A percentile compares a stretch with the other conserved stretches of the same genome.
These are phyloP conservation scores for Chaenodraco wilsoni DNA, from an alignment of 2,797 vertebrate genomes.

Conservation along the genomic window DNA sequence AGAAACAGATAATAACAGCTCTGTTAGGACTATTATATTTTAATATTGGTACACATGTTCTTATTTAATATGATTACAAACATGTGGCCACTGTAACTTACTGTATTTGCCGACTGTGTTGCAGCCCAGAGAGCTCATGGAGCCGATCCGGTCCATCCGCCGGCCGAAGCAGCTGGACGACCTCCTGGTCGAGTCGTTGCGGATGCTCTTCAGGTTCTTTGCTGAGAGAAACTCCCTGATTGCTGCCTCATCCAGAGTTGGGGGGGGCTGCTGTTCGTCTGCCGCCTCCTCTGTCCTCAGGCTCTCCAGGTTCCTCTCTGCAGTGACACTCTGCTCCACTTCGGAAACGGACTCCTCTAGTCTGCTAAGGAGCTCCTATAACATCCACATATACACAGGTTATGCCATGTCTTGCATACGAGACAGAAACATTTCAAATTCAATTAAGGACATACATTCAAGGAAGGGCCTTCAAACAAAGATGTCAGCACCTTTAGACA, in stretches of 20 bases:
- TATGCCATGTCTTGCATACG: neutral
- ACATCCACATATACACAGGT: slow-evolving; percentile 4
- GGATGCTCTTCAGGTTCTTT: slow-evolving; percentile 76
- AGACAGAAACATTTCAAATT: neutral
- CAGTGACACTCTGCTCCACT: slow-evolving; percentile 27
- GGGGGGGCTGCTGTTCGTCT: slow-evolving; percentile 26
- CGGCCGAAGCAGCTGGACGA: slow-evolving; percentile 88
- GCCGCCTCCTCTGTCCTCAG: slow-evolving; percentile 31
- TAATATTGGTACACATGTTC: neutral
- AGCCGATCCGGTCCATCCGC: slow-evolving; percentile 89
- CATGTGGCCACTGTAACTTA: slow-evolving; percentile 57
- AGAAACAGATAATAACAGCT: slow-evolving; percentile 31
- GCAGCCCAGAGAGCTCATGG: slow-evolving; percentile 87
- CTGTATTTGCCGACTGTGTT: slow-evolving; percentile 78
- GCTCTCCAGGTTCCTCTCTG: slow-evolving; percentile 23
- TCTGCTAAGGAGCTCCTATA: slow-evolving; percentile 77
- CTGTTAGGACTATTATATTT: neutral
- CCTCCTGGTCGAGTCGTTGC: slow-evolving; percentile 69
- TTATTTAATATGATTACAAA: too few relatives aligned
- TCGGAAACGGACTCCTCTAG: slow-evolving; percentile 70
- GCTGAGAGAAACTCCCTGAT: slow-evolving; percentile 69
- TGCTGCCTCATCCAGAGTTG: slow-evolving; percentile 43
- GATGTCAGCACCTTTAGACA: neutral
- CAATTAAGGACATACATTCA: neutral
- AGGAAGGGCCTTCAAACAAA: neutral